These are phyloP conservation scores for Threskiornis aethiopicus DNA, from an alignment of 2,797 vertebrate genomes.

Conservation along the genomic window DNA sequence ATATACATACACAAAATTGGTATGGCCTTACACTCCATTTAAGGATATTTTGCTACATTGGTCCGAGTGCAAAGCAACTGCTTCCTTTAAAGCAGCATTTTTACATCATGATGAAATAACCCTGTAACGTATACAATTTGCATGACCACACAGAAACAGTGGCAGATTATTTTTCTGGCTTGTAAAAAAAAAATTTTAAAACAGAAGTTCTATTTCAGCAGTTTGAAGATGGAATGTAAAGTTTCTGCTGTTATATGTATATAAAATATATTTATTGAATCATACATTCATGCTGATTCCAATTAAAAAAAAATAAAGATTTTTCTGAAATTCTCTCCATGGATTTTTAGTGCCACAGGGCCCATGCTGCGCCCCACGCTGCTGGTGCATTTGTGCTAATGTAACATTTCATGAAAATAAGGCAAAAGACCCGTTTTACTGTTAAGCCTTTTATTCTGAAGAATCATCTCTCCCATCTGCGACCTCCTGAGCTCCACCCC, in stretches of 20 bases:
- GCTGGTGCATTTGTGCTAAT: neutral
- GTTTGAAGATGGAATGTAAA: conserved; percentile 90
- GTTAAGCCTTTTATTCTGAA: neutral
- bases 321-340: conserved; percentile 87
- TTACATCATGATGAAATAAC: conserved; percentile 81
- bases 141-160: conserved; percentile 86
- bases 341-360: neutral
- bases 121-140: conserved; percentile 82
- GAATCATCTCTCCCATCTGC: neutral
- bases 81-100: conserved; percentile 81
- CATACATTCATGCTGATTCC: conserved; percentile 93
- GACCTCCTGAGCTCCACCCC: neutral
- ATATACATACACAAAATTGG: conserved; percentile 69
- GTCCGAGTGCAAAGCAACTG: conserved; percentile 83
- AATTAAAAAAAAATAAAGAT: conserved; percentile 84
- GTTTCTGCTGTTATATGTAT: conserved; percentile 95
- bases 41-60: conserved; percentile 76
- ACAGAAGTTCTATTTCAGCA: conserved; percentile 78
- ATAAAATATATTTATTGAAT: conserved; percentile 98
- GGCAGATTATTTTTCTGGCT: conserved; percentile 95
- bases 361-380: neutral
- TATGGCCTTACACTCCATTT: conserved; percentile 91
- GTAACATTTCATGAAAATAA: neutral
- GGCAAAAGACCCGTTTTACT: neutral
- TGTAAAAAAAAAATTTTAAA: conserved; percentile 80